Conservation (phyloP, 2,888 invertebrate species). For the Fabriciana adippe region DNA sequence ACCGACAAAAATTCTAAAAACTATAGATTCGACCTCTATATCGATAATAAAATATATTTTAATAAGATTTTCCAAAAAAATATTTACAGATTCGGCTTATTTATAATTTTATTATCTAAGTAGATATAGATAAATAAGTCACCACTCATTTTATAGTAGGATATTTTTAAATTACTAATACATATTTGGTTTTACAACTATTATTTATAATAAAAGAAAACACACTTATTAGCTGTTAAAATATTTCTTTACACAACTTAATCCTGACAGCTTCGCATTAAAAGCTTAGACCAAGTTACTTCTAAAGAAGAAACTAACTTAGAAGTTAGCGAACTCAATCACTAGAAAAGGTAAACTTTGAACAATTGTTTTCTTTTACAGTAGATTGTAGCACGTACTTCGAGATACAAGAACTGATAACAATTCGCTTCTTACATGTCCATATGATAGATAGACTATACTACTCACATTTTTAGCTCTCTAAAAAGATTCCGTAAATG, state of each 20-base stretch:
- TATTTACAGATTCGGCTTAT: no score
- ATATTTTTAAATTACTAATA: neutral
- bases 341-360: conserved; percentile 68
- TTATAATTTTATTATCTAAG: no score
- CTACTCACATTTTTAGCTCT: no score
- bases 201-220: neutral
- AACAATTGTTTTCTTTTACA: conserved; percentile 72
- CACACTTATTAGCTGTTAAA: neutral
- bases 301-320: conserved; percentile 75
- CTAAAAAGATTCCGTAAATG: no score
- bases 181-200: neutral
- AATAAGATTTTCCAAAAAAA: no score
- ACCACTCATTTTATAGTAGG: no score
- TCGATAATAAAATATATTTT: no score
- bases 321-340: conserved; percentile 75
- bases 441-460: conserved; percentile 8
- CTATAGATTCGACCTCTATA: no score
- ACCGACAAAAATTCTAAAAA: no score
- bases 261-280: conserved; percentile 33
- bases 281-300: conserved; percentile 30
- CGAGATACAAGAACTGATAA: conserved; percentile 30
- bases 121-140: no score
- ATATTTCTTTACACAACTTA: conserved; percentile 18
- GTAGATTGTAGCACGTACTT: conserved; percentile 47
- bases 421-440: conserved; percentile 16